Percentiles rank a stretch among this genome's conserved stretches.
Evolutionary conservation across 2,113 vertebrate species (phyloP).

Genomic region (Neolamprologus longior): DNA sequence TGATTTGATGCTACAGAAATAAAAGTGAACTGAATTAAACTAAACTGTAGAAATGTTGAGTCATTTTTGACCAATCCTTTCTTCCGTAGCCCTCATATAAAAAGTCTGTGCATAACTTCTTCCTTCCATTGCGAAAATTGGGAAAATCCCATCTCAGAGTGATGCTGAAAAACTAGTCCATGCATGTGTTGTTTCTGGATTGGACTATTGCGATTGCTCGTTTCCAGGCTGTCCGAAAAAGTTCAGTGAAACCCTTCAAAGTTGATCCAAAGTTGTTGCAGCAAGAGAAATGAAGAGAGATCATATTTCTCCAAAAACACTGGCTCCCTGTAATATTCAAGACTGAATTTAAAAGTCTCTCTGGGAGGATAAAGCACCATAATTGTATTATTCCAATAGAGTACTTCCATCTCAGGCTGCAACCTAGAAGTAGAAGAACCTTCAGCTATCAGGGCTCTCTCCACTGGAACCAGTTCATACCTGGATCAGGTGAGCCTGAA

Average conservation of each 20-base stretch:
- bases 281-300: neutral
- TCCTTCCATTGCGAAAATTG: neutral
- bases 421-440: neutral
- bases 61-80: neutral
- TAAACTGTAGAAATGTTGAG: accelerated
- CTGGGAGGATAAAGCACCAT: neutral
- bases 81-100: neutral
- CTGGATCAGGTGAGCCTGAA: neutral
- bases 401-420: neutral
- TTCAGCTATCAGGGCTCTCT: neutral
- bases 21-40: neutral
- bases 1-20: accelerated
- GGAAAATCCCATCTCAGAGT: neutral
- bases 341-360: neutral
- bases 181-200: neutral
- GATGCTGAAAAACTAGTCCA: neutral
- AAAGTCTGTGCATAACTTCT: neutral
- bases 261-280: neutral
- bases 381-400: neutral
- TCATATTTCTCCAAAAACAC: neutral
- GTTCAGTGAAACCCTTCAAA: neutral
- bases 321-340: neutral
- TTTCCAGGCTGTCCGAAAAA: accelerated
- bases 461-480: neutral
- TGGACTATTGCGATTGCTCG: accelerated